A percentile compares a stretch with the other conserved stretches of the same genome.
Conservation (phyloP, 2,888 invertebrate genomes). For the Amitus sp. region DNA sequence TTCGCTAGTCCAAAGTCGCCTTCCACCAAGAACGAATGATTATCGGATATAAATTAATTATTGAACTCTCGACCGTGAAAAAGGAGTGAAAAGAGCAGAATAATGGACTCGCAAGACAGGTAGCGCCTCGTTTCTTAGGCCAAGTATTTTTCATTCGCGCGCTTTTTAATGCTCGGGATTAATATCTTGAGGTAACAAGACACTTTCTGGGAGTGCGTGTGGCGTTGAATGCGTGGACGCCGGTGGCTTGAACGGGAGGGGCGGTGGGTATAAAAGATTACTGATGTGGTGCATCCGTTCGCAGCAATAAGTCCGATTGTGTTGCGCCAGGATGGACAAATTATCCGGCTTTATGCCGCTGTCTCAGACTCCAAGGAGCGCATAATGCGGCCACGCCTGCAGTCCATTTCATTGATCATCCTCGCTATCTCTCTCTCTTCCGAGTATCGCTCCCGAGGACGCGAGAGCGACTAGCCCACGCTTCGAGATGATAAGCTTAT, state of each 20-base stretch:
- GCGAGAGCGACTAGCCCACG: conserved; percentile 24
- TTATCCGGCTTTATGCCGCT: conserved; percentile 62
- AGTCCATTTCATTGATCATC: conserved; percentile 61
- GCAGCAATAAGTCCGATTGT: conserved; percentile 65
- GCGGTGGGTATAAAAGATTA: conserved; percentile 59
- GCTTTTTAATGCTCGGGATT: conserved; percentile 64
- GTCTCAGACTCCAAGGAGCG: conserved; percentile 59
- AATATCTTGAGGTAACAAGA: conserved; percentile 65
- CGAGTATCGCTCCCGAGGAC: conserved; percentile 38
- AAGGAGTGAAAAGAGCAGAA: background rate
- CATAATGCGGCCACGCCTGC: conserved; percentile 42
- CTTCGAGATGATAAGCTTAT: conserved; percentile 14
- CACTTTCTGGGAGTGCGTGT: conserved; percentile 53
- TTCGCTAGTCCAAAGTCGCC: too few relatives aligned
- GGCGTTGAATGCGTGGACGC: conserved; percentile 42
- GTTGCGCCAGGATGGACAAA: conserved; percentile 62
- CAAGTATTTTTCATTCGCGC: conserved; percentile 63
- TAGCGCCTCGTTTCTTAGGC: conserved; percentile 53
- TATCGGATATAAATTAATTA: background rate
- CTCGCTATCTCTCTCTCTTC: conserved; percentile 38
- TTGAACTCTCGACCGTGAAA: background rate
- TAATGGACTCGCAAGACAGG: conserved; percentile 50
- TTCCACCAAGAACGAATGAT: background rate
- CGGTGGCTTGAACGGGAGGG: conserved; percentile 36
- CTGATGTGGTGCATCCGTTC: conserved; percentile 64